Percentiles rank a stretch among this genome's conserved stretches.
These are phyloP conservation scores for Tauraco hartlaubi DNA, from an alignment of 2,797 vertebrate genomes.

Conservation along the genomic window DNA sequence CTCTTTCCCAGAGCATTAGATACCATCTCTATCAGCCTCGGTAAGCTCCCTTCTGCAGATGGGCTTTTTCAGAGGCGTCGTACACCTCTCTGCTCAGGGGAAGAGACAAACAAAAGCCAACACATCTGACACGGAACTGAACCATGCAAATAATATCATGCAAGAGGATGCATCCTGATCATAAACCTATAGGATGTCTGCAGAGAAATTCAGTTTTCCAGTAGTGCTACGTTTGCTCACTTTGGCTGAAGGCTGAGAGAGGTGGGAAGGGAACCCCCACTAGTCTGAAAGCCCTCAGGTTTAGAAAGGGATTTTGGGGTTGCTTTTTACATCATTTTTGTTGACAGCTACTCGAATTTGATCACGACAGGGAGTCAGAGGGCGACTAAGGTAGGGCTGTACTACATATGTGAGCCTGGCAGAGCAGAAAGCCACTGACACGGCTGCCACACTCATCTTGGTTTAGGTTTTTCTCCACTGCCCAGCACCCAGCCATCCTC, in stretches of 20 bases:
- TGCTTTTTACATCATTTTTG: neutral
- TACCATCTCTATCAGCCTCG: neutral
- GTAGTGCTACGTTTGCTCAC: neutral
- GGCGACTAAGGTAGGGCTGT: neutral
- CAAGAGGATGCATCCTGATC: neutral
- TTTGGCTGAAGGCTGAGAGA: neutral
- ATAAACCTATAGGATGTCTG: neutral
- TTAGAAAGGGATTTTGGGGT: neutral
- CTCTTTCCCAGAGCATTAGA: constrained; percentile 42
- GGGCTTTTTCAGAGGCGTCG: constrained; percentile 21
- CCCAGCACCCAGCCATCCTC: neutral
- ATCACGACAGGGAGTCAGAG: neutral
- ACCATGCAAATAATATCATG: neutral
- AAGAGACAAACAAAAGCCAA: constrained; percentile 39
- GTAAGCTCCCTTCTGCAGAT: constrained; percentile 40
- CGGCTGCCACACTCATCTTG: fast-evolving
- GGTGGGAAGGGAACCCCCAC: neutral
- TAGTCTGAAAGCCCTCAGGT: neutral
- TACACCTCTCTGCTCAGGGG: constrained; percentile 1
- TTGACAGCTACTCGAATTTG: neutral
- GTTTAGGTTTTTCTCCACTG: neutral
- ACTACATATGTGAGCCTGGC: neutral
- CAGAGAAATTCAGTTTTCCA: neutral
- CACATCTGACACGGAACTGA: neutral
- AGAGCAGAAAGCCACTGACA: neutral